Evolutionary conservation across 2,113 vertebrate genomes (phyloP), one percentile per base, ranked within the genome.

Genomic region (Pituophis catenifer): DNA sequence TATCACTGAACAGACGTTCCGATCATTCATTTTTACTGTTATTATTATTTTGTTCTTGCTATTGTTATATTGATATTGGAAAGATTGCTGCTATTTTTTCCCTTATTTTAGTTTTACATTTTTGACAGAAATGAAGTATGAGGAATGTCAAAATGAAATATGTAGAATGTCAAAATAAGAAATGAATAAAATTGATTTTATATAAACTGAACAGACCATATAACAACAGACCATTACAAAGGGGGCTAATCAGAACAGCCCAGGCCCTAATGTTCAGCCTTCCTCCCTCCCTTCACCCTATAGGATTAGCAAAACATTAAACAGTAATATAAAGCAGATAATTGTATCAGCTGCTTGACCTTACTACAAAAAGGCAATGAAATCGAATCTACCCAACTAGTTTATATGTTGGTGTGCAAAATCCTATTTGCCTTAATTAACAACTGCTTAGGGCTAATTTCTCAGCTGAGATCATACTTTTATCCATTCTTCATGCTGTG

Each of bases 361-460:
- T 95, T 95, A 89, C 92, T 95, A 89, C 58, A 97, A 91, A 38
- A 97, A 97, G 29, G 89, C 92, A 97, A 95, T 96, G 95, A 95
- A 95, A 96, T 92, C 95, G 53, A 94, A 92, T 89, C 89, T 85
- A 92, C 89, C 81, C 95, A 89, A 85, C 1, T 54, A 96, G 94
- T 97, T 96, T 96, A 94, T 95, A 87, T 93, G 89, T 95, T 95
- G 86, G 90, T 95, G 93, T 97, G 81, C 95, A 96, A 97, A 98
- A 98, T 97, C 93, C 86, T 97, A 94, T 97, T 98, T 98, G 96
- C 95, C 87, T 97, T 97, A 96, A 96, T 97, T 97, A 98, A 95
- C 94, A 96, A 96, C 10, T 7, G 38, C 94, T 97, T 96, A 96
- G 94, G 94, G 96, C 93, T 96, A 95, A 97, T 97, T 97, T 97